phyloP scores from a whole-genome alignment of 1,140 invertebrate genomes.

The Heliconius eleuchia region DNA sequence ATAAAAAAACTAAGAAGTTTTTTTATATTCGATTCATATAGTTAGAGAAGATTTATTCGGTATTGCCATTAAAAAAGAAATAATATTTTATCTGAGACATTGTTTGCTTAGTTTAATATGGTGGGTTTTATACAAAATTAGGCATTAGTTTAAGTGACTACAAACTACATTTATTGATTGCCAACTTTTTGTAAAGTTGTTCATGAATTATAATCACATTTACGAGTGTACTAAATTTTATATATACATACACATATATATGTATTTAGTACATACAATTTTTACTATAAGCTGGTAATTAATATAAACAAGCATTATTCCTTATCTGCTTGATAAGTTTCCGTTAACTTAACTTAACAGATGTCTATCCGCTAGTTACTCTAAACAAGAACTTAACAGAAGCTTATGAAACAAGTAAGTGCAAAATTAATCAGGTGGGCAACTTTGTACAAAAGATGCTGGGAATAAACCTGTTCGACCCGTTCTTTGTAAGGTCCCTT shows the following conservation, averaged over 20 bases:
- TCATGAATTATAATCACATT: neutral
- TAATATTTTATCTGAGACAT: neutral
- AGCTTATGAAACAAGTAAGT: neutral
- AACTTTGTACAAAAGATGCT: conserved; percentile 93
- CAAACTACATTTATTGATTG: neutral
- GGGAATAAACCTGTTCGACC: conserved; percentile 96
- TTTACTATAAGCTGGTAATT: neutral
- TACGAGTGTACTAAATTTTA: neutral
- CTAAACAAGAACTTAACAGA: neutral
- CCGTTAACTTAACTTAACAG: conserved; percentile 1
- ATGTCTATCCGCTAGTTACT: neutral
- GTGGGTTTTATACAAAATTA: neutral
- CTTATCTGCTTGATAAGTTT: neutral
- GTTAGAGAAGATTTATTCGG: neutral
- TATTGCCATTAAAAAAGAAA: neutral
- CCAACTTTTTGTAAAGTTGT: conserved; percentile 7
- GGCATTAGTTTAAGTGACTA: neutral
- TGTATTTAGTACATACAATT: neutral
- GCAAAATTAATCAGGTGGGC: conserved; percentile 48
- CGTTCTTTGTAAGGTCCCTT: conserved; percentile 94
- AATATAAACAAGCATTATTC: neutral
- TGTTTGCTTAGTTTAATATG: neutral
- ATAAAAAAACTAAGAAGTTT: neutral
- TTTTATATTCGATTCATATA: neutral
- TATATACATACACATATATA: conserved; percentile 7